phyloP scores from a whole-genome alignment of 2,113 vertebrate species.

The Piaya cayana region DNA sequence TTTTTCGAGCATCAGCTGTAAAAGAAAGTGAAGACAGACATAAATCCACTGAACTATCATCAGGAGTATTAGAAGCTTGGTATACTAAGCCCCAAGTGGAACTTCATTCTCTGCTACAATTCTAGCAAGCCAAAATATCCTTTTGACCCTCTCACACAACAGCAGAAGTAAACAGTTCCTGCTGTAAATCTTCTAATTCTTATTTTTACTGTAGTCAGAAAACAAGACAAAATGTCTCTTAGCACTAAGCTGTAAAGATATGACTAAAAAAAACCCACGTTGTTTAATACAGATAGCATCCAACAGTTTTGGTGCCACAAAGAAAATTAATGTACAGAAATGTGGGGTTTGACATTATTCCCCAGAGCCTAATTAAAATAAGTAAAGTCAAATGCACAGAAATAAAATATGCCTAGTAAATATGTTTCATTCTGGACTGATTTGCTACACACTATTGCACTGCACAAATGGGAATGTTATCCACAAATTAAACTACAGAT shows the following conservation, averaged over 20 bases:
- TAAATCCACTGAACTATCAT: neutral
- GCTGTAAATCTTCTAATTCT: neutral
- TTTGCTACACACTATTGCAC: neutral
- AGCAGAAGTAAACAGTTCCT: neutral
- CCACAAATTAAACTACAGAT: slow-evolving; percentile 25
- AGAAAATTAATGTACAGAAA: neutral
- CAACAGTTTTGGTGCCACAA: neutral
- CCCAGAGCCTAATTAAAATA: slow-evolving; percentile 12
- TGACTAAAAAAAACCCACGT: neutral
- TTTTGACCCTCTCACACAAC: neutral
- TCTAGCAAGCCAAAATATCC: neutral
- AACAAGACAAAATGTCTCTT: neutral
- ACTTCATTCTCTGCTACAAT: neutral
- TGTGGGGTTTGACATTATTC: neutral
- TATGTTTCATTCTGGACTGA: neutral
- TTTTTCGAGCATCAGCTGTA: neutral
- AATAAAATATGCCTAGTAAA: neutral
- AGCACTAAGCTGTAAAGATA: neutral
- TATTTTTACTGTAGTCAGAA: neutral
- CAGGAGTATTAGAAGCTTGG: neutral
- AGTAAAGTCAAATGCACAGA: neutral
- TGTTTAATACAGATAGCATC: neutral
- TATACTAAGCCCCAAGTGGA: neutral
- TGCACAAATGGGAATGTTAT: neutral
- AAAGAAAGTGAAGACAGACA: neutral